Base-by-base conservation (phyloP, 2,888 invertebrate species). In the Glyphotaelius pellucidus region DNA sequence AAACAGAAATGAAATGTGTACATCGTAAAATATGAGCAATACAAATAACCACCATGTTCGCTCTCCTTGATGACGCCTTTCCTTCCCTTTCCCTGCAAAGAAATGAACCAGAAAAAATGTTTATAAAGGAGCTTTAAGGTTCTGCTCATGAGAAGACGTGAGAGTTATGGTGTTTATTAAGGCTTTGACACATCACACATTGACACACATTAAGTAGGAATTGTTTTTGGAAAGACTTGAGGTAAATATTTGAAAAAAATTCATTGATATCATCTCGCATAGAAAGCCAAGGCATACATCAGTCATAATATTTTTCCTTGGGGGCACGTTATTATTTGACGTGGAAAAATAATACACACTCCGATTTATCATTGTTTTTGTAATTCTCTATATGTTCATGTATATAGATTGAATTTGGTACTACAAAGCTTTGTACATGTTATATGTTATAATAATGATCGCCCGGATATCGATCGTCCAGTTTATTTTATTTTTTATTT, bases 191-290 rank as follows among this genome's bases (percentile, higher is more conserved):
- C 86, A 47, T 86, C 86, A 86, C 42, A 42, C 42, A 86, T 47
- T 86, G 86, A 38, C 86, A 14, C 47, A n/a, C 86, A 42, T 86
- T 86, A 42, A 86, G 30, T 47, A 47, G 2, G 42, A 86, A 86
- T 86, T 86, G 86, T 86, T 86, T 42, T 30, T 25, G 86, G 86
- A 42, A 86, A 86, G 42, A 86, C 35, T 42, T 86, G 86, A 86
- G 47, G 86, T n/a, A 86, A 86, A 86, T 86, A 86, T 86, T 86
- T n/a, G 67, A 67, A 67, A 67, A n/a, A 42, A 42, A 0, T 35
- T 83, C 83, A 38, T 83, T 38, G 14, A 86, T n/a, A n/a, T 25
- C 42, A 42, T 42, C 42, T 86, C 42, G 86, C 42, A 86, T 14
- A 47, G 32, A 42, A 5, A 86, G 47, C 42, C n/a, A 30, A 47